These are phyloP conservation scores for Drepanosiphum platanoidis DNA, from an alignment of 2,888 invertebrate genomes.

Conservation along the genomic window DNA sequence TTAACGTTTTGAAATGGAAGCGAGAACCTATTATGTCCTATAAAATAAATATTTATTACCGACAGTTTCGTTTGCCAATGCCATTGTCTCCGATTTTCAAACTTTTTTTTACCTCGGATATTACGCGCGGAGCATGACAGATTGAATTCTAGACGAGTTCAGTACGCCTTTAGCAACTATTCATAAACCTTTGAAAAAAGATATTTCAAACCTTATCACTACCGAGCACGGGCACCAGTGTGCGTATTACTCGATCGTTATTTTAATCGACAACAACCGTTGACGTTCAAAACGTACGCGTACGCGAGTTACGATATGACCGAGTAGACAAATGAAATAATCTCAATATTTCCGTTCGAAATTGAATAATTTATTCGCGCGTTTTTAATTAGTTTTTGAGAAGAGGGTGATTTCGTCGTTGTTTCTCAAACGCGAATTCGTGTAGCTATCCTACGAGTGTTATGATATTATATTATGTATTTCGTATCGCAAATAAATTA, in stretches of 20 bases:
- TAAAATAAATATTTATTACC: not conserved
- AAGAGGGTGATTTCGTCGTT: not conserved
- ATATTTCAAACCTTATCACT: too few relatives aligned
- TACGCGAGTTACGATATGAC: too few relatives aligned
- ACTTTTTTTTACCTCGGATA: not conserved
- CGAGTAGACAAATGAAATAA: too few relatives aligned
- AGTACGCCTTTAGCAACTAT: too few relatives aligned
- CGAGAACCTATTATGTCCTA: not conserved
- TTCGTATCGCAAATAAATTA: not conserved
- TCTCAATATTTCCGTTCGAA: too few relatives aligned
- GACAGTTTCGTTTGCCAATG: not conserved
- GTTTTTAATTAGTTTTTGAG: not conserved
- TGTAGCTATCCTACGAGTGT: too few relatives aligned
- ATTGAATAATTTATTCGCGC: not conserved
- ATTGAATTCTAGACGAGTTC: not conserved
- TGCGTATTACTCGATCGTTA: too few relatives aligned
- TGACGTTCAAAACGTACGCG: too few relatives aligned
- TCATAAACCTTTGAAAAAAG: too few relatives aligned
- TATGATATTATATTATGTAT: not conserved
- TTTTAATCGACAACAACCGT: too few relatives aligned
- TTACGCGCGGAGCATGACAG: too few relatives aligned
- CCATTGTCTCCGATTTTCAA: not conserved
- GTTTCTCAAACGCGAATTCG: not conserved
- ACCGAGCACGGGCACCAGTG: too few relatives aligned
- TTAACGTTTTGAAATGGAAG: not conserved